Conservation (phyloP, 2,113 vertebrate species). For the Saccopteryx leptura region DNA sequence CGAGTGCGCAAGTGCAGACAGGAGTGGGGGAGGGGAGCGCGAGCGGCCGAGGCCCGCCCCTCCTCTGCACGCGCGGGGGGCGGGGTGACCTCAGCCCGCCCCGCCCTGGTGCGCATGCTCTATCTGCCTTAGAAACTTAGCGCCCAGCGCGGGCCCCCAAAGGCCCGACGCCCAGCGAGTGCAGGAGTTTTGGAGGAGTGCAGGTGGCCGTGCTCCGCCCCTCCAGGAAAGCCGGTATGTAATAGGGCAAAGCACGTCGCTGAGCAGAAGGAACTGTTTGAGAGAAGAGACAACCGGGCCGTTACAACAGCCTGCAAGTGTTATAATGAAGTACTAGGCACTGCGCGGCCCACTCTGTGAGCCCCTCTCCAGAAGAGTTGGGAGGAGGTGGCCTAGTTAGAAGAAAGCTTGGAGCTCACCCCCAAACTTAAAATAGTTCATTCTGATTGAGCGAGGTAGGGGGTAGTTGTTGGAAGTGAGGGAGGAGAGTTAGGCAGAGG, state of each 20-base stretch:
- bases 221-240: rapidly evolving
- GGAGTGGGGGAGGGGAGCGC: neutral
- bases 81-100: neutral
- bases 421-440: neutral
- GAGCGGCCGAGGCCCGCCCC: neutral
- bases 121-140: rapidly evolving
- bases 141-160: rapidly evolving
- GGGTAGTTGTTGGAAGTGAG: neutral
- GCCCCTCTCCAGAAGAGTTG: too few relatives aligned
- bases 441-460: neutral
- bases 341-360: neutral
- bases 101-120: neutral
- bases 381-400: neutral
- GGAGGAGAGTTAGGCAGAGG: neutral
- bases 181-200: rapidly evolving
- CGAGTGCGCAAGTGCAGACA: neutral
- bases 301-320: neutral
- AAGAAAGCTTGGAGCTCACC: neutral
- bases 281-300: neutral
- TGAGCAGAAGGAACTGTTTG: too few relatives aligned
- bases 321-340: neutral
- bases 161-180: rapidly evolving
- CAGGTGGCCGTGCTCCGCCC: rapidly evolving
- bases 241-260: neutral
- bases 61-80: neutral